These are phyloP conservation scores for Corydoras sp. DNA, from an alignment of 2,113 vertebrate genomes.

Conservation along the genomic window DNA sequence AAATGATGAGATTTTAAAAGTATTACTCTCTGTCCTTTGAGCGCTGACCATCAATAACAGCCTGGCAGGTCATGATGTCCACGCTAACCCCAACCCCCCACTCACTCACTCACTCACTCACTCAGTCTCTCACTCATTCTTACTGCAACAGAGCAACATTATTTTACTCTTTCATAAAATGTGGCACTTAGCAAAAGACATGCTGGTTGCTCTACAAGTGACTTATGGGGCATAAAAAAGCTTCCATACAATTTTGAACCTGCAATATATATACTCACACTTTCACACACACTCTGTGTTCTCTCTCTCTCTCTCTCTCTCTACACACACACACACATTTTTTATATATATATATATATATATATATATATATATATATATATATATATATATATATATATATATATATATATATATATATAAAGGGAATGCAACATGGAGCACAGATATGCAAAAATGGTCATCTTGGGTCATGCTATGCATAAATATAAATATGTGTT, in stretches of 20 bases:
- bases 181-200: not conserved
- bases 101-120: not conserved
- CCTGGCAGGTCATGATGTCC: slow-evolving; percentile 31
- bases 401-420: too few relatives aligned
- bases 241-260: not conserved
- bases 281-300: too few relatives aligned
- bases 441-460: too few relatives aligned
- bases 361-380: too few relatives aligned
- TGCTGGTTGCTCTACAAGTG: not conserved
- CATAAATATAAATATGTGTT: not conserved
- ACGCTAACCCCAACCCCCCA: slow-evolving; percentile 1
- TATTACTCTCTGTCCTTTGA: slow-evolving; percentile 43
- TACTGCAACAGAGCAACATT: not conserved
- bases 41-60: slow-evolving; percentile 47
- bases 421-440: too few relatives aligned
- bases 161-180: not conserved
- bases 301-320: too few relatives aligned
- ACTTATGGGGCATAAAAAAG: slow-evolving; percentile 30
- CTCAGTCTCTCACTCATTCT: not conserved
- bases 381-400: too few relatives aligned
- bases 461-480: too few relatives aligned
- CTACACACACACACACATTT: too few relatives aligned
- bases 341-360: too few relatives aligned
- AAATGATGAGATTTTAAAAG: slow-evolving; percentile 51
- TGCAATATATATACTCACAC: too few relatives aligned